These are phyloP conservation scores for Drosophila ezoana DNA, from an alignment of 2,888 invertebrate genomes.

Conservation along the genomic window DNA sequence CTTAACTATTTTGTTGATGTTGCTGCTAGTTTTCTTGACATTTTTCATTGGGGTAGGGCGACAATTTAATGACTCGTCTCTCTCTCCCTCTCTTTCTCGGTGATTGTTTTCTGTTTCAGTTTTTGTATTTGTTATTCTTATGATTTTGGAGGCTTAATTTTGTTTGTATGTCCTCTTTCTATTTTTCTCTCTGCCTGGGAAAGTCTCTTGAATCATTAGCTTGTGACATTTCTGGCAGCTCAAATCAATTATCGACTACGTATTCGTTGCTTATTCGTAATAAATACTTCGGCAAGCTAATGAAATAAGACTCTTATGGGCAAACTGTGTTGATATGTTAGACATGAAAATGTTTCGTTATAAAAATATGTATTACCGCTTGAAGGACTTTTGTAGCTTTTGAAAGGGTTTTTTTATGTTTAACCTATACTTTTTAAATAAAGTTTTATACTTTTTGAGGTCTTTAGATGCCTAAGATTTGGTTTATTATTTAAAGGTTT, in stretches of 20 bases:
- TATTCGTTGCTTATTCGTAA: constrained; percentile 22
- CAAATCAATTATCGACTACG: constrained; percentile 32
- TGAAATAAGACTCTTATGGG: constrained; percentile 29
- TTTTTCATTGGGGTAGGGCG: constrained; percentile 42
- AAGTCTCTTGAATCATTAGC: constrained; percentile 35
- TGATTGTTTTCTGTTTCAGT: constrained; percentile 6
- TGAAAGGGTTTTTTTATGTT: background rate
- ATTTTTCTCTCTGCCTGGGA: background rate
- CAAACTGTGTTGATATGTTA: constrained; percentile 33
- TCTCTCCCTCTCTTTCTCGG: background rate
- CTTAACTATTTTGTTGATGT: constrained; percentile 37
- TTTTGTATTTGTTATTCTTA: constrained; percentile 41
- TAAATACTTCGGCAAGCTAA: constrained; percentile 51
- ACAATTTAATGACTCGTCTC: constrained; percentile 14
- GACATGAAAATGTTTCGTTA: background rate
- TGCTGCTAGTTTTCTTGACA: constrained; percentile 15
- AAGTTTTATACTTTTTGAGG: no score
- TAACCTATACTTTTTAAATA: no score
- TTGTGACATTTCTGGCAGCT: constrained; percentile 48
- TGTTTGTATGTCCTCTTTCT: constrained; percentile 33
- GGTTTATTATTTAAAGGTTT: no score
- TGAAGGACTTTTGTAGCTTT: background rate
- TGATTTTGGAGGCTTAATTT: constrained; percentile 28
- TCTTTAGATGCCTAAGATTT: no score
- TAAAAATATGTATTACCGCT: constrained; percentile 2